A percentile compares a stretch with the other conserved stretches of the same genome.
phyloP scores from a whole-genome alignment of 2,797 vertebrate species.

The Scarus forsteni region DNA sequence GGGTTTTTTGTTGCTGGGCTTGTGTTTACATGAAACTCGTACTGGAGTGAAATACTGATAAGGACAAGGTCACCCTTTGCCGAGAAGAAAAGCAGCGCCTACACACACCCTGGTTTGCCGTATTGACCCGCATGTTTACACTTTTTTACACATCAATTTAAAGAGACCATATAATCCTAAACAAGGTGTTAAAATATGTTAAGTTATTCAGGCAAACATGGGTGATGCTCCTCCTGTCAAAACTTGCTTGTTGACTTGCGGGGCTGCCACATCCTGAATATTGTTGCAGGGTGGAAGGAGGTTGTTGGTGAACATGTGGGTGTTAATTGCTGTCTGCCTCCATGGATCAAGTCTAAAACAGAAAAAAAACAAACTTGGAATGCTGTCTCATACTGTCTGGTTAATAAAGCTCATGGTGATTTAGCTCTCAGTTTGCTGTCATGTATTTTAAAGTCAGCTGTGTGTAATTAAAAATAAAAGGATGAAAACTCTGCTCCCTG shows the following conservation, averaged over 20 bases:
- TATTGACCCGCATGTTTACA: constrained; percentile 5
- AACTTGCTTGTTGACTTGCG: constrained; percentile 41
- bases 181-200: constrained; percentile 4
- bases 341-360: constrained; percentile 34
- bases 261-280: constrained; percentile 47
- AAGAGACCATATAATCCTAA: constrained; percentile 4
- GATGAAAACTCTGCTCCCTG: constrained; percentile 8
- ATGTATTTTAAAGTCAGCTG: constrained; percentile 6
- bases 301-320: neutral
- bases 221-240: constrained; percentile 14
- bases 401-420: constrained; percentile 41
- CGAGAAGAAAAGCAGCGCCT: constrained; percentile 27
- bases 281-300: constrained; percentile 6
- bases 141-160: constrained; percentile 7
- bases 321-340: constrained; percentile 29
- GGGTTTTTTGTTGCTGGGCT: constrained; percentile 10
- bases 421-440: neutral
- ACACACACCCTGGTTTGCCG: neutral
- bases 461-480: constrained; percentile 8
- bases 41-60: constrained; percentile 60
- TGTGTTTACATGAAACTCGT: constrained; percentile 28
- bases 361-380: constrained; percentile 30
- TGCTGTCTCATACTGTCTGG: constrained; percentile 39
- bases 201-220: constrained; percentile 11
- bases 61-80: constrained; percentile 32